A percentile compares a stretch with the other conserved stretches of the same genome.
These are phyloP conservation scores for Drosophila bifasciata DNA, from an alignment of 1,140 invertebrate species.

Conservation along the genomic window DNA sequence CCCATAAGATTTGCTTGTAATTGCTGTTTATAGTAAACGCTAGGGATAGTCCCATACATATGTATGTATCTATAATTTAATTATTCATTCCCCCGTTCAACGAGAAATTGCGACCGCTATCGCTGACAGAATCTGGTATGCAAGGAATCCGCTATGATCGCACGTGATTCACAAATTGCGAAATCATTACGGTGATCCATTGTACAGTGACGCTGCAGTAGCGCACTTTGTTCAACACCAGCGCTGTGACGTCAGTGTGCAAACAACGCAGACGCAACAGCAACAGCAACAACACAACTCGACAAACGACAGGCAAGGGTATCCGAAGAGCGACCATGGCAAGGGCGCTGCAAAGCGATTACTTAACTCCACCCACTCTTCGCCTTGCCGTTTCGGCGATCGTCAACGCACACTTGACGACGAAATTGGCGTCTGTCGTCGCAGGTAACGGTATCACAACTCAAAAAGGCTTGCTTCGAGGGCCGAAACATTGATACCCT, in stretches of 20 bases:
- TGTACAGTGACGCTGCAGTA: conserved; percentile 15
- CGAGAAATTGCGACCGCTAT: conserved; percentile 15
- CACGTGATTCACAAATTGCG: conserved; percentile 41
- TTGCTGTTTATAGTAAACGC: no score
- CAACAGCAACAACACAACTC: conserved; percentile 39
- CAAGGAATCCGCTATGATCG: conserved; percentile 26
- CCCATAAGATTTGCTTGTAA: no score
- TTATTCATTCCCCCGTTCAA: conserved; percentile 7
- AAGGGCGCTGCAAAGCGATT: conserved; percentile 34
- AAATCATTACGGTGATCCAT: conserved; percentile 34
- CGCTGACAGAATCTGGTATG: conserved; percentile 12
- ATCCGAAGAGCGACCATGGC: conserved; percentile 3
- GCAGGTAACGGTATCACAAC: conserved; percentile 40
- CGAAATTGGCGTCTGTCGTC: conserved; percentile 28
- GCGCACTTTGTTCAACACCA: conserved; percentile 45
- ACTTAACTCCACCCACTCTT: conserved; percentile 34
- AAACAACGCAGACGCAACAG: conserved; percentile 63
- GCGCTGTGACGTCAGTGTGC: conserved; percentile 49
- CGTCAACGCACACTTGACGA: conserved; percentile 41
- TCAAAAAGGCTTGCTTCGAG: no score
- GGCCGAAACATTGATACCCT: no score
- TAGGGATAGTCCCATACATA: no score
- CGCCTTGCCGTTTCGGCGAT: conserved; percentile 37
- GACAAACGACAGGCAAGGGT: conserved; percentile 10
- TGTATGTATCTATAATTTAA: neutral